Conservation (phyloP, 1,140 invertebrate species). For the Rhizoglyphus robini region DNA sequence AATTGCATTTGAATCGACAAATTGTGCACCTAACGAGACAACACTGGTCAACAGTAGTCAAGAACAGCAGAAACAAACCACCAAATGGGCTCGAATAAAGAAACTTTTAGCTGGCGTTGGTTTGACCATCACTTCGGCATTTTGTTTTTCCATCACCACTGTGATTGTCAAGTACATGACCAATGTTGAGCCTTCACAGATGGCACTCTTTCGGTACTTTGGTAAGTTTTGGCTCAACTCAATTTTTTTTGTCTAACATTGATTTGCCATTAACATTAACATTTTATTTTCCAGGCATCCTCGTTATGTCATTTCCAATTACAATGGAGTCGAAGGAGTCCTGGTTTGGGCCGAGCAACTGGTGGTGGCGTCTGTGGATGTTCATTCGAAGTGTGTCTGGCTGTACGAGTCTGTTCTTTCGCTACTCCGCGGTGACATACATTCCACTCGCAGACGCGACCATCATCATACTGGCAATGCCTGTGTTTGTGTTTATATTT, state of each 20-base stretch:
- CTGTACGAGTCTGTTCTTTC: slow-evolving; percentile 34
- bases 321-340: slow-evolving; percentile 58
- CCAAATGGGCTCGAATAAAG: too few relatives aligned
- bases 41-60: too few relatives aligned
- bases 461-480: slow-evolving; percentile 45
- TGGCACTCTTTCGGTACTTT: slow-evolving; percentile 63
- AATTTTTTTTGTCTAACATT: background rate
- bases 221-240: slow-evolving; percentile 42
- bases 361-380: slow-evolving; percentile 34
- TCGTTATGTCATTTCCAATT: slow-evolving; percentile 68
- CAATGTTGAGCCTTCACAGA: slow-evolving; percentile 64
- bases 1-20: too few relatives aligned
- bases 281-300: slow-evolving; percentile 22
- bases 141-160: slow-evolving; percentile 75
- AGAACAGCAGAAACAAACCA: too few relatives aligned
- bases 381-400: slow-evolving; percentile 26
- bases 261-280: too few relatives aligned
- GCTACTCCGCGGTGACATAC: slow-evolving; percentile 47
- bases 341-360: slow-evolving; percentile 53
- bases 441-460: slow-evolving; percentile 44
- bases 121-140: slow-evolving; percentile 42
- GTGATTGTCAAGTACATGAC: slow-evolving; percentile 58
- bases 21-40: too few relatives aligned
- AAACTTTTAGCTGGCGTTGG: background rate
- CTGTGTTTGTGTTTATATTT: slow-evolving; percentile 42